phyloP scores from a whole-genome alignment of 1,140 invertebrate genomes.

The Agraylea sexmaculata region DNA sequence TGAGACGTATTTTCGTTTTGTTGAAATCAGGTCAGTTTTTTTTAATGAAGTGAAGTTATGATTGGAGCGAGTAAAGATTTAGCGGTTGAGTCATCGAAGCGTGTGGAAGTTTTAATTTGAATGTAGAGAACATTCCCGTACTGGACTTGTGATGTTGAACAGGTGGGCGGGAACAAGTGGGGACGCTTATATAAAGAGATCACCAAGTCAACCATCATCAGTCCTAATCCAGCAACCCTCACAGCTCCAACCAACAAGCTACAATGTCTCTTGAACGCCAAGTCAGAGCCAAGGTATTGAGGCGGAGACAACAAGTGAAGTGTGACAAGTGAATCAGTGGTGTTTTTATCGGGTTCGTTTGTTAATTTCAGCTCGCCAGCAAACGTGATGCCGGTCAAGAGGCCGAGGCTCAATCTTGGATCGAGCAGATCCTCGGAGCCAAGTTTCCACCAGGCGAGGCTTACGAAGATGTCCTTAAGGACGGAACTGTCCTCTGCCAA shows the following conservation, averaged over 20 bases:
- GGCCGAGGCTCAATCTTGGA: constrained; percentile 82
- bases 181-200: constrained; percentile 39
- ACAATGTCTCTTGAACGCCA: constrained; percentile 69
- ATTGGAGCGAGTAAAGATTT: no score
- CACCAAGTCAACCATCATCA: constrained; percentile 28
- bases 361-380: constrained; percentile 58
- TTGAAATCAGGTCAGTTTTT: no score
- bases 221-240: constrained; percentile 35
- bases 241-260: constrained; percentile 30
- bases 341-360: constrained; percentile 12
- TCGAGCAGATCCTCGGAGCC: constrained; percentile 74
- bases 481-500: constrained; percentile 81
- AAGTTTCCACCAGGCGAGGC: constrained; percentile 64
- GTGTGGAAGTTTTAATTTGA: constrained; percentile 25
- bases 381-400: constrained; percentile 84
- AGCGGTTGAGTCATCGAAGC: constrained; percentile 25
- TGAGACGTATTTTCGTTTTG: no score
- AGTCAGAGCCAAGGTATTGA: constrained; percentile 67
- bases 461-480: constrained; percentile 73
- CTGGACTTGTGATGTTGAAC: no score
- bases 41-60: no score
- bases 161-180: constrained; percentile 32
- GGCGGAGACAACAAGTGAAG: constrained; percentile 12
- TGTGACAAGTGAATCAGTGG: no score
- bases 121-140: no score